Evolutionary conservation across 2,113 vertebrate genomes (phyloP), one percentile per base, ranked within the genome.

Genomic region (Regulus satrapa): DNA sequence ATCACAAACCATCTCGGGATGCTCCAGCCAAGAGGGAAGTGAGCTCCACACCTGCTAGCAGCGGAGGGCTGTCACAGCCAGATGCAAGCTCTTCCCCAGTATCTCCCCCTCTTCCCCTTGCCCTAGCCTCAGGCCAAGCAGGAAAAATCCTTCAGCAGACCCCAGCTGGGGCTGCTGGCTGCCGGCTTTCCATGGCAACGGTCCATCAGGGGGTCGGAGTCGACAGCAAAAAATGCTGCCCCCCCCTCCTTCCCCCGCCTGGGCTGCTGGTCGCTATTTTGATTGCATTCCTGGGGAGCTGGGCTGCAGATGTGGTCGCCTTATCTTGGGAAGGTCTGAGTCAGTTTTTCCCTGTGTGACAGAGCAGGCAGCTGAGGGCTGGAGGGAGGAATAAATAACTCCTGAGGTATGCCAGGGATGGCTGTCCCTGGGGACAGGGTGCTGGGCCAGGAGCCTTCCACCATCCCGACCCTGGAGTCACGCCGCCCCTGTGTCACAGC

Each of bases 281-380:
- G 77, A 91, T 91, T 88, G 76, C 94, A 72, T 96, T 95, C 95
- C 92, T 68, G 45, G 85, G 92, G 87, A 94, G 94, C 61, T 76
- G 74, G 59, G 79, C 88, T 96, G 88, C 94, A 96, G 95, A 97
- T 96, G 94, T 92, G 92, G 85, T 75, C 8, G 12, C 92, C 96
- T 97, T 96, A 97, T 97, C 97, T 96, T 38, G 63, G 91, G 88
- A 94, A 96, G 92, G 56, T 96, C 93, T 97, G 97, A 97, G 94
- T 97, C 97, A 97, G 94, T 92, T 95, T 96, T 96, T 94, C 95
- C 93, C 88, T 41, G 82, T 18, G 21, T 93, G 88, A 92, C 5
- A 29, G 82, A 88, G 90, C 93, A 88, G 82, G 93, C 92, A 80
- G 93, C 91, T 94, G 92, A 95, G 82, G 76, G 68, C 58, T 87